These are phyloP conservation scores for Toxostoma redivivum DNA, from an alignment of 2,113 vertebrate species.

Conservation along the genomic window DNA sequence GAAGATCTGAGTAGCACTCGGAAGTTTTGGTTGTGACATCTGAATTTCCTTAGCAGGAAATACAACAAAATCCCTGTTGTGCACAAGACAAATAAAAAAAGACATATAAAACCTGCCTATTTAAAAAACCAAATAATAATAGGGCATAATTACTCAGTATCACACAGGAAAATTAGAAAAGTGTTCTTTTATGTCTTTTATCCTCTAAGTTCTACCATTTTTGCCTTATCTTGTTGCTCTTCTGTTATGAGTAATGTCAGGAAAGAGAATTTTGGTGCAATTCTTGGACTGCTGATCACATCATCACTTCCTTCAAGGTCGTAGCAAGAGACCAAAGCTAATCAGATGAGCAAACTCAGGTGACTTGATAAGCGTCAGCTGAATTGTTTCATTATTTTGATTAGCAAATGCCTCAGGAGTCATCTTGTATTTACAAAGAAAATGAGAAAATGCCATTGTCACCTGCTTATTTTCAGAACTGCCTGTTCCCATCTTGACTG, in stretches of 20 bases:
- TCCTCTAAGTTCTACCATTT: background rate
- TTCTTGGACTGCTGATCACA: background rate
- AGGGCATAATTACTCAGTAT: background rate
- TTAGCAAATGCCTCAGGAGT: background rate
- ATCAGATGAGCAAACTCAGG: background rate
- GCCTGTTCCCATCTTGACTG: background rate
- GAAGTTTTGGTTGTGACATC: background rate
- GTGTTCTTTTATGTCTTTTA: background rate
- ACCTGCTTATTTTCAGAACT: background rate
- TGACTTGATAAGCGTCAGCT: background rate
- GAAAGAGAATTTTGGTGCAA: background rate
- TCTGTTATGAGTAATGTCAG: background rate
- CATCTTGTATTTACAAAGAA: background rate
- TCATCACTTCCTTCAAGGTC: background rate
- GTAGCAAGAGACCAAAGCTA: background rate
- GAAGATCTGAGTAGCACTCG: background rate
- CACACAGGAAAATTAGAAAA: background rate
- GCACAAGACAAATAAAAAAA: background rate
- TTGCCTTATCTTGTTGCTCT: background rate
- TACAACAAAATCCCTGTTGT: background rate
- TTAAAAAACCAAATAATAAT: background rate
- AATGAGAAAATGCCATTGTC: background rate
- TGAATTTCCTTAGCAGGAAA: background rate
- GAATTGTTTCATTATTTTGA: background rate
- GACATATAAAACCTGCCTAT: rapidly evolving